Conservation (phyloP, 2,797 vertebrate genomes). For the Helarctos malayanus region DNA sequence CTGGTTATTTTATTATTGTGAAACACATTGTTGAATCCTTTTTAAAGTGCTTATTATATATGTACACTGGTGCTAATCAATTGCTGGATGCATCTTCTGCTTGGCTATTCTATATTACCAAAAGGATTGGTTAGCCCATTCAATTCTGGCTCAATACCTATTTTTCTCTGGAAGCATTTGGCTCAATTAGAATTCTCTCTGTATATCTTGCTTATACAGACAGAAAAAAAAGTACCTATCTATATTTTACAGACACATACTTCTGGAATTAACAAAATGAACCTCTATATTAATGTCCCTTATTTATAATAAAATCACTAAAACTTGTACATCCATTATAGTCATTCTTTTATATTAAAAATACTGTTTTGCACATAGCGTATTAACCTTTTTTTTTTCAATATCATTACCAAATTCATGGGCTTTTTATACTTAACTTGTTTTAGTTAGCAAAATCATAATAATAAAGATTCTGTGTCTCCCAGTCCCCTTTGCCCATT, state of each 20-base stretch:
- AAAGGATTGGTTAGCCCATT: background rate
- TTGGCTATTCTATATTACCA: background rate
- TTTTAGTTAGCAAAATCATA: background rate
- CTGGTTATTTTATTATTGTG: background rate
- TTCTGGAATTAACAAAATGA: background rate
- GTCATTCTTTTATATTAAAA: background rate
- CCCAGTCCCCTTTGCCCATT: background rate
- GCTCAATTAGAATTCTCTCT: background rate
- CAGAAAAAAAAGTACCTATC: background rate
- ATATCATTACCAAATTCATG: background rate
- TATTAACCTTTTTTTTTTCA: background rate
- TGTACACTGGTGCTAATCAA: background rate
- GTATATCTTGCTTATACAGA: background rate
- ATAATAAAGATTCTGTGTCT: background rate
- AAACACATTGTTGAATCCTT: background rate
- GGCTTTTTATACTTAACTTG: background rate
- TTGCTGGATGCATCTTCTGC: background rate
- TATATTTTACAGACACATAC: background rate
- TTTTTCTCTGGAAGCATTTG: background rate
- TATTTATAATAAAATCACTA: slow-evolving; percentile 1
- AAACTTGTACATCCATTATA: background rate
- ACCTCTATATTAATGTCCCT: background rate
- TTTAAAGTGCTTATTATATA: background rate
- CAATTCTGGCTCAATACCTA: background rate
- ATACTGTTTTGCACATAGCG: background rate